Base-by-base conservation (phyloP, 2,113 vertebrate genomes). In the Amblyopsis rosae region DNA sequence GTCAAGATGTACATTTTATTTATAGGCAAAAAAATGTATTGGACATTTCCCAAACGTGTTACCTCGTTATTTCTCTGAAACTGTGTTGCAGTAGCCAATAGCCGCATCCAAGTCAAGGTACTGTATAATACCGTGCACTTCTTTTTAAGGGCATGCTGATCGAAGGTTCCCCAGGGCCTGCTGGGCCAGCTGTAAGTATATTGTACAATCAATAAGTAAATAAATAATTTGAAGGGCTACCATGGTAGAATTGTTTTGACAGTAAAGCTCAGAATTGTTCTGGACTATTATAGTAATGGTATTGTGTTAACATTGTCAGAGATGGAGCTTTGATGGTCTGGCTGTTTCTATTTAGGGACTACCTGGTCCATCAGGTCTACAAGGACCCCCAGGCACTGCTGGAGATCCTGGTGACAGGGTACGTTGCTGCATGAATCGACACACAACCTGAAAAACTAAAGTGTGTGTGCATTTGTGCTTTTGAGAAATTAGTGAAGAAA, bases 381-480 rank as follows among this genome's bases (percentile, higher is more conserved):
- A 95, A 83, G 97, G 97, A 65, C 94, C 97, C 59, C 92, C 95
- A 69, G 97, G 97, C 65, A 72, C 94, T 59, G 61, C 94, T 67
- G 97, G 97, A 87, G 96, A 98, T 88, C 88, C 96, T 63, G 97
- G 97, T 50, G 96, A 98, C 69, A 95, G 97, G 92, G 97, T 99
- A 84, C 95, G 95, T 93, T 63, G 26, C 51, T 62, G 17, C 53
- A n/a, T 55, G 4, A n/a, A n/a, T n/a, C n/a, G n/a, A n/a, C 19
- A 55, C 54, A 15, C 54, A 15, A 8, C 19, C 19, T 17, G 54
- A 16, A 56, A 3, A 19, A 6, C n/a, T n/a, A n/a, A 11, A 2
- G 1, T 33, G 8, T 58, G 56, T 26, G 32, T 59, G 58, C 35
- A 17, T 58, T 58, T 58, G 56, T 59, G 32, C 41, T 12, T 41